Base-by-base conservation (phyloP, 2,797 vertebrate species). In the Clarias fuscus region DNA sequence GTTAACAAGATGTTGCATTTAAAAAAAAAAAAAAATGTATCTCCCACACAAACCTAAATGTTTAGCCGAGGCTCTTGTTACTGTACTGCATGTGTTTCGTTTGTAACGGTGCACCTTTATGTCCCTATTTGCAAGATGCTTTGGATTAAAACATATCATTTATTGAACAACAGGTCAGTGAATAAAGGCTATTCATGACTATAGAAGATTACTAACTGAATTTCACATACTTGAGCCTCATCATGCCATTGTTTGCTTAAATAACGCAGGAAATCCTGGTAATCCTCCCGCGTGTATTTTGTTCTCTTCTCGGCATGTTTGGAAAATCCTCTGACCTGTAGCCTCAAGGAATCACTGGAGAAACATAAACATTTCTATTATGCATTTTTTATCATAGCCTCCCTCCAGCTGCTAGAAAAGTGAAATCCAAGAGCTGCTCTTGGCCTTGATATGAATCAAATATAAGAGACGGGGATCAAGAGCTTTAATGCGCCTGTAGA, bases 391-490 rank as follows among this genome's bases (percentile, higher is more conserved):
- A 65, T 79, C 62, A 70, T 24, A 17, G 59, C 56, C 86, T 89
- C 82, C 84, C 84, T 65, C 75, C 78, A 30, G 84, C 86, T 84
- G 82, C 85, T 84, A 78, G 68, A 86, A 68, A 86, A 82, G 58
- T 87, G 86, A 88, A 85, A 86, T 82, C 86, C 81, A 62, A 82
- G 81, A 86, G 85, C 85, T 89, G 59, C 20, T 30, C 72, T 86
- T 88, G 72, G 64, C 58, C 81, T 58, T 73, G 86, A 87, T 90
- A 86, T 87, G 82, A 89, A 87, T 88, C 77, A 83, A 89, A 86
- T 77, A 58, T 70, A 89, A 84, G 68, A 70, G 53, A 48, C 37
- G 72, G 84, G 86, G 80, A 82, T 82, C 72, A 88, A 87, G 43
- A 67, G 20, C 80, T 82, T 84, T 84, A 75, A 85, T 37, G 78